Percentiles rank a stretch among this genome's conserved stretches.
These are phyloP conservation scores for Tokudaia tokunoshimensis DNA, from an alignment of 2,797 vertebrate genomes.

Conservation along the genomic window DNA sequence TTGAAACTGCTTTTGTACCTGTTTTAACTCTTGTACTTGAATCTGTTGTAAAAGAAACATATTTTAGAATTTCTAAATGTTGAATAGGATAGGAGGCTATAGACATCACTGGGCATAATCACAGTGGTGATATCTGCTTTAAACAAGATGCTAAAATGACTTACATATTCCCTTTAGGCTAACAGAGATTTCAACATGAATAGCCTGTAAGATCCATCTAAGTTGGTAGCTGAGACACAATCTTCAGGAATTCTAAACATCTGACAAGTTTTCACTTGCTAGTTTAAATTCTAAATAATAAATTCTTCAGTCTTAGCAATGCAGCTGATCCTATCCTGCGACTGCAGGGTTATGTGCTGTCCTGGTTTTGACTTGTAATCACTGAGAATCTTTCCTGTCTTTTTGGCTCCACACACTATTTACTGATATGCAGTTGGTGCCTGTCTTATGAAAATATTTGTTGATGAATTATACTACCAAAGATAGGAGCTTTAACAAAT, in stretches of 20 bases:
- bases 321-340: not conserved
- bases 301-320: not conserved
- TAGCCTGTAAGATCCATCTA: slow-evolving; percentile 40
- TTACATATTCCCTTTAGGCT: slow-evolving; percentile 70
- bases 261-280: slow-evolving; percentile 37
- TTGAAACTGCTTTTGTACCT: slow-evolving; percentile 66
- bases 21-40: slow-evolving; percentile 71
- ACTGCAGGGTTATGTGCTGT: not conserved
- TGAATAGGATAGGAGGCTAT: slow-evolving; percentile 72
- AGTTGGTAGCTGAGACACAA: slow-evolving; percentile 42
- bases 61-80: slow-evolving; percentile 76
- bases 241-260: slow-evolving; percentile 43
- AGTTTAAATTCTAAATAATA: slow-evolving; percentile 30
- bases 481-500: not conserved
- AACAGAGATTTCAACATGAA: slow-evolving; percentile 71
- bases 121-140: slow-evolving; percentile 71
- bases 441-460: slow-evolving; percentile 21
- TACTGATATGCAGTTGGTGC: not conserved
- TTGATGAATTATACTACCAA: not conserved
- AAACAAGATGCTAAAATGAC: slow-evolving; percentile 73
- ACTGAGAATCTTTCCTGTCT: not conserved
- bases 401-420: not conserved
- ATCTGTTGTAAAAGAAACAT: slow-evolving; percentile 66
- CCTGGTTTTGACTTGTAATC: not conserved
- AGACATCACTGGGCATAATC: slow-evolving; percentile 61